phyloP scores from a whole-genome alignment of 2,888 invertebrate species.

The Andrena marginata region DNA sequence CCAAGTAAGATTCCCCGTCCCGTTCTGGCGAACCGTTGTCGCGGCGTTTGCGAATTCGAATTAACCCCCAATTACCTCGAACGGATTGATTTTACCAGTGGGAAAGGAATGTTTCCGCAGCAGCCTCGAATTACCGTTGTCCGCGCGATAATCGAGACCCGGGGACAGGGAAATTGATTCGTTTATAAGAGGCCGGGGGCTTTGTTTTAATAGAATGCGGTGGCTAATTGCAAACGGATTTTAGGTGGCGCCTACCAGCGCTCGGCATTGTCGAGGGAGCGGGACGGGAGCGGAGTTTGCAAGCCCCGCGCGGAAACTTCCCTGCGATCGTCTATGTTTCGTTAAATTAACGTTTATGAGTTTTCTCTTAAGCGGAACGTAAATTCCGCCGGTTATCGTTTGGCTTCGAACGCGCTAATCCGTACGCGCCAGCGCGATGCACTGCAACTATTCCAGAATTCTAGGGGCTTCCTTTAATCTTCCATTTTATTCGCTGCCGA shows the following conservation, averaged over 20 bases:
- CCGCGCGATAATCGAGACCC: slow-evolving; percentile 14
- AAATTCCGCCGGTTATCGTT: slow-evolving; percentile 72
- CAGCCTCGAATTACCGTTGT: neutral
- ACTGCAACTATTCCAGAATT: slow-evolving; percentile 64
- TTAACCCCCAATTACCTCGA: neutral
- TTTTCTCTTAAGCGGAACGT: slow-evolving; percentile 68
- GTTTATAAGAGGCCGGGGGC: slow-evolving; percentile 27
- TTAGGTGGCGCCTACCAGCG: slow-evolving; percentile 49
- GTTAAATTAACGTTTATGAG: slow-evolving; percentile 80
- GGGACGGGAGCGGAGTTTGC: slow-evolving; percentile 28
- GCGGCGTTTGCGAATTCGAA: neutral
- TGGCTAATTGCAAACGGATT: slow-evolving; percentile 60
- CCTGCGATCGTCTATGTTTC: slow-evolving; percentile 65
- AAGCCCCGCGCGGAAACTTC: slow-evolving; percentile 53
- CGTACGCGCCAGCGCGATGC: slow-evolving; percentile 47
- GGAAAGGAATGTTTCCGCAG: neutral
- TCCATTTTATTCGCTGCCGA: slow-evolving; percentile 29
- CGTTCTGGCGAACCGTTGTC: neutral
- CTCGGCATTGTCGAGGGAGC: slow-evolving; percentile 22
- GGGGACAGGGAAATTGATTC: slow-evolving; percentile 42
- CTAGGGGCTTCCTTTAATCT: slow-evolving; percentile 36
- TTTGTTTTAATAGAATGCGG: slow-evolving; percentile 47
- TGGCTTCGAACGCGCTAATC: slow-evolving; percentile 67
- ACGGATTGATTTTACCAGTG: neutral
- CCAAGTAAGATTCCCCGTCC: too few relatives aligned